phyloP scores from a whole-genome alignment of 2,113 vertebrate species.

The Orientallactaga bullata region DNA sequence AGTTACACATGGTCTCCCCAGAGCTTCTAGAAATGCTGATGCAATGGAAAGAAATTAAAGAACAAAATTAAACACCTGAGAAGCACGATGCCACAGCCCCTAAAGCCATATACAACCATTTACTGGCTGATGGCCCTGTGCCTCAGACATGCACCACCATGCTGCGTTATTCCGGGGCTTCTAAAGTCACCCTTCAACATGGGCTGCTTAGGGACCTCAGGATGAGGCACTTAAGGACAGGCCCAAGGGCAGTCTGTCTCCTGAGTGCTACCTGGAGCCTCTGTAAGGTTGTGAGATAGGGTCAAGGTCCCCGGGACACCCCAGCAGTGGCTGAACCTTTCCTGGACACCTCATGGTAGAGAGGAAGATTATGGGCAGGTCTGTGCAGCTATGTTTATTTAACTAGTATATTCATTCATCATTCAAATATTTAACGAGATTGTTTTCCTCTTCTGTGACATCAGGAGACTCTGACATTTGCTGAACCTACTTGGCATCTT shows the following conservation, averaged over 20 bases:
- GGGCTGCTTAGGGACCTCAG: neutral
- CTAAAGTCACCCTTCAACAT: rapidly evolving
- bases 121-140: neutral
- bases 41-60: neutral
- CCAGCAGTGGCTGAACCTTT: rapidly evolving
- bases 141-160: neutral
- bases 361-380: neutral
- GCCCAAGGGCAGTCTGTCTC: rapidly evolving
- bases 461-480: conserved; percentile 66
- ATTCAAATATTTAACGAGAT: conserved; percentile 34
- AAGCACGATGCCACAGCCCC: neutral
- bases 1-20: neutral
- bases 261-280: rapidly evolving
- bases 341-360: rapidly evolving
- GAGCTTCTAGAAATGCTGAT: neutral
- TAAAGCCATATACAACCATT: neutral
- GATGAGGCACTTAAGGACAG: rapidly evolving
- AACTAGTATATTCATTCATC: neutral
- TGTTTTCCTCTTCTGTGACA: neutral
- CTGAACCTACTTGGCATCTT: conserved; percentile 47
- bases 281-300: rapidly evolving
- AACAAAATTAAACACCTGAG: neutral
- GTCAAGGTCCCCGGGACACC: rapidly evolving
- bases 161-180: neutral
- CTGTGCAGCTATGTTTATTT: neutral